phyloP scores from a whole-genome alignment of 2,113 vertebrate genomes.

The Riparia riparia region DNA sequence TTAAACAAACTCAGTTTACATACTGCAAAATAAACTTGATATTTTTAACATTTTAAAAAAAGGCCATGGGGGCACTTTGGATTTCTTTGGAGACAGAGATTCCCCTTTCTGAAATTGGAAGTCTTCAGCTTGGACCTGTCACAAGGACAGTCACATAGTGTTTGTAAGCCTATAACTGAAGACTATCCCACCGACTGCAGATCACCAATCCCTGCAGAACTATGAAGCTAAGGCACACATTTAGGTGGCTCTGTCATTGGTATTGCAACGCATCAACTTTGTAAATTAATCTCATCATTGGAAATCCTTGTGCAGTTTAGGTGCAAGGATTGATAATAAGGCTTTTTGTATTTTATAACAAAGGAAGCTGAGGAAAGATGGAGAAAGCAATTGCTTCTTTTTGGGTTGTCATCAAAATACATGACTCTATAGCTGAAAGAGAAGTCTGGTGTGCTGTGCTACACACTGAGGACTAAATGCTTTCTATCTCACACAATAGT shows the following conservation, averaged over 20 bases:
- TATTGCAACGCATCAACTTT: background rate
- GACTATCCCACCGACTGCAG: background rate
- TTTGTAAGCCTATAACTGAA: background rate
- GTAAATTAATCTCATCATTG: slow-evolving; percentile 22
- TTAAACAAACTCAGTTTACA: background rate
- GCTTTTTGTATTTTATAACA: slow-evolving; percentile 48
- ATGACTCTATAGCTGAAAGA: slow-evolving; percentile 8
- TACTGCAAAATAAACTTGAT: background rate
- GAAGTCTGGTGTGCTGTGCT: slow-evolving; percentile 19
- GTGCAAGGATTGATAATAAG: slow-evolving; percentile 28
- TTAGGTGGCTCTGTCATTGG: background rate
- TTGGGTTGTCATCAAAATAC: slow-evolving; percentile 56
- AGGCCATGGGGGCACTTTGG: background rate
- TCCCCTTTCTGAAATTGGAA: background rate
- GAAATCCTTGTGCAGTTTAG: slow-evolving; percentile 16
- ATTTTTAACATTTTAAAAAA: background rate
- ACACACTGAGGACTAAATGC: slow-evolving; percentile 23
- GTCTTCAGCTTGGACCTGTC: background rate
- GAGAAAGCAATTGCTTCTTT: slow-evolving; percentile 56
- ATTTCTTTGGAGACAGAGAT: background rate
- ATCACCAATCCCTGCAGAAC: background rate
- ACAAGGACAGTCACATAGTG: background rate
- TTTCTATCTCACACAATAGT: slow-evolving; percentile 40
- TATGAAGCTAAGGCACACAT: background rate
- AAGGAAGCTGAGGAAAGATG: slow-evolving; percentile 41